Conservation (phyloP, 2,797 vertebrate genomes). For the Anguilla obscura region DNA sequence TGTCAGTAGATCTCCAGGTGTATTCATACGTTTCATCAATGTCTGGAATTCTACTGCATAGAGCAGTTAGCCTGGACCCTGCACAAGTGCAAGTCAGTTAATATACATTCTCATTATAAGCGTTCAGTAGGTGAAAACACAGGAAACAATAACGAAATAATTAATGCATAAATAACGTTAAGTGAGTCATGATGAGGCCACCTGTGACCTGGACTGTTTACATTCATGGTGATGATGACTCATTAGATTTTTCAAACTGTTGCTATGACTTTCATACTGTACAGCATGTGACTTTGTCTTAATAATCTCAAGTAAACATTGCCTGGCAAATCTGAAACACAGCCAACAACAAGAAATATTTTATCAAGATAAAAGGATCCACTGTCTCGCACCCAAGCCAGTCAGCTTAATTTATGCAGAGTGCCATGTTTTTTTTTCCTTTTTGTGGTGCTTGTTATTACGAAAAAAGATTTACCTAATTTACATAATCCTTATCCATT, state of each 20-base stretch:
- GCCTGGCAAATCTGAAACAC: neutral
- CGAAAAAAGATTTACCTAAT: neutral
- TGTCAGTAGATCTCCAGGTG: too few species aligned
- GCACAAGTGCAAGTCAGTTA: too few species aligned
- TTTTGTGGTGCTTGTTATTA: neutral
- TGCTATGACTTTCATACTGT: neutral
- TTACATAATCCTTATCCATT: constrained; percentile 16
- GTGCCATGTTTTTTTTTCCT: neutral
- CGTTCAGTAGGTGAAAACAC: too few species aligned
- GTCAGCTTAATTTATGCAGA: neutral
- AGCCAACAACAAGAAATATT: neutral
- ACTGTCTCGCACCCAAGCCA: neutral
- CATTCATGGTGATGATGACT: neutral
- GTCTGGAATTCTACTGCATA: too few species aligned
- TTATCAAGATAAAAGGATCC: neutral
- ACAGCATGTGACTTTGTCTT: too few species aligned
- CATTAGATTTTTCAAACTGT: neutral
- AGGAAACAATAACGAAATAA: too few species aligned
- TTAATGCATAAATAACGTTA: neutral
- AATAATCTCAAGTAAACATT: neutral
- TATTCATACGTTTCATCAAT: too few species aligned
- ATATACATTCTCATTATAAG: too few species aligned
- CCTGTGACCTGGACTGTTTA: neutral
- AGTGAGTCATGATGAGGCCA: neutral
- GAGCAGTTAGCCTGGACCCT: too few species aligned